Evolutionary conservation across 37 sponge, comb jelly and placozoan species (phyloP).

Genomic region (Chondrosia reniformis): DNA sequence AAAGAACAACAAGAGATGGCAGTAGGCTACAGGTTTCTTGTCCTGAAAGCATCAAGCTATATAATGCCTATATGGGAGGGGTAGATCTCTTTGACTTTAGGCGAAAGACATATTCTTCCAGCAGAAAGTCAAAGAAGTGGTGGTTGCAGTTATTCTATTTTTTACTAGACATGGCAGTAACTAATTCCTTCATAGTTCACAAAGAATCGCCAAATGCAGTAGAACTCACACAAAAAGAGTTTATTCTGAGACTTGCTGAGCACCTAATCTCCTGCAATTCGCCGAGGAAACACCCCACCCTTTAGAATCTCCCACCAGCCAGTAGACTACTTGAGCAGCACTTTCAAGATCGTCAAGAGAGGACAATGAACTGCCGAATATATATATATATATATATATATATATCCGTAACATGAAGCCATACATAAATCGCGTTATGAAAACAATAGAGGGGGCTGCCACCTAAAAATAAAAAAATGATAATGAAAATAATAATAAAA

Average conservation of each 20-base stretch:
- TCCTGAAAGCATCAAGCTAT: not conserved
- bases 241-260: not conserved
- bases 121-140: conserved; percentile 17
- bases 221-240: conserved; percentile 4
- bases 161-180: not conserved
- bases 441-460: no score
- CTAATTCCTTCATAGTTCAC: conserved; percentile 1
- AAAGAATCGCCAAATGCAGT: not conserved
- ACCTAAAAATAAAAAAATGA: no score
- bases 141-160: not conserved
- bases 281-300: not conserved
- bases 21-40: not conserved
- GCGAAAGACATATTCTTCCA: conserved; percentile 1
- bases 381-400: no score
- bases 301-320: conserved; percentile 6
- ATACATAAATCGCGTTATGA: no score
- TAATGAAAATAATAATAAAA: no score
- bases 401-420: no score
- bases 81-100: conserved; percentile 18
- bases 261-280: not conserved
- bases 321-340: not conserved
- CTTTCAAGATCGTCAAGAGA: not conserved
- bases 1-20: not conserved
- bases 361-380: no score
- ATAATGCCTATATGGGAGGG: conserved; percentile 14